Base-by-base conservation (phyloP, 2,888 invertebrate species). In the Aleiodes leptofemur region DNA sequence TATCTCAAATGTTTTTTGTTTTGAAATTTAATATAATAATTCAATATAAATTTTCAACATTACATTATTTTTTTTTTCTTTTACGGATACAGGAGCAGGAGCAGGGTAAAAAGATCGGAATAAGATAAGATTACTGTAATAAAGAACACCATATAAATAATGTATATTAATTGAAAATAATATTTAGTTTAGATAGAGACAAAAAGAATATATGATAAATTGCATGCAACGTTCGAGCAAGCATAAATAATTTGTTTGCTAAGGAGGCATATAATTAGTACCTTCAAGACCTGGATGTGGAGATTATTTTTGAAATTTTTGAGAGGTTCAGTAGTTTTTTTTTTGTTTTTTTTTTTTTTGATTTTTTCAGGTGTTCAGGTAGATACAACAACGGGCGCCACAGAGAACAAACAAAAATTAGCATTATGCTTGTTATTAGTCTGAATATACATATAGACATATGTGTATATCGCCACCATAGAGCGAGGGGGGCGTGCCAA, bases 271-370 rank as follows among this genome's bases (percentile, higher is more conserved):
- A 86, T 86, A 86, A 85, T 87, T 86, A 87, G 86, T 88, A 88
- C 88, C 88, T 88, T 88, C 88, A 88, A 88, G 87, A 88, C 88
- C 88, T 88, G 87, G 86, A 88, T 87, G 85, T 87, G 87, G 87
- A 87, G 85, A 72, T 75, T 86, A 87, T 86, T 84, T 86, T 86
- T 86, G 86, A 87, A 83, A 87, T 86, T 85, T 86, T 87, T 87
- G 85, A 88, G 86, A 88, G 86, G 87, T 88, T 87, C 87, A 87
- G 85, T 88, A 84, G 87, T 85, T 88, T 88, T 87, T 86, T 86
- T 81, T 84, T 84, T 77, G 76, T 71, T 74, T 78, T 80, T 77
- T 84, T 84, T 79, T 34, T 34, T 84, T 84, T 79, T 71, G 77
- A 73, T 80, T 79, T 86, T 85, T 84, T 86, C 87, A 85, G 87